A percentile compares a stretch with the other conserved stretches of the same genome.
Evolutionary conservation across 2,888 invertebrate genomes (phyloP).

Genomic region (Chirona hameri): DNA sequence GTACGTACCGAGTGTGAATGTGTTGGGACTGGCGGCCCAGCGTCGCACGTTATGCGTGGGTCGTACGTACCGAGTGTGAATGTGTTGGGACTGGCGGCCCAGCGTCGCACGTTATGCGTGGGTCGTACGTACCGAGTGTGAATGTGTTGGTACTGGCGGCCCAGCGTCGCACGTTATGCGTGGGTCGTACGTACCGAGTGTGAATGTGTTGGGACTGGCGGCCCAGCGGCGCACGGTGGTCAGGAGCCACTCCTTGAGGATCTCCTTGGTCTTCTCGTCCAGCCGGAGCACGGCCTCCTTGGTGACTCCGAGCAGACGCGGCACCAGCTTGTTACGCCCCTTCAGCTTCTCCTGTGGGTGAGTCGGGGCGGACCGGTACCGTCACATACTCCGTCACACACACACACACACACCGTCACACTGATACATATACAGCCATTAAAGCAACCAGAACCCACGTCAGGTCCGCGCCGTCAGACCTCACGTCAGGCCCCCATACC

Average conservation of each 20-base stretch:
- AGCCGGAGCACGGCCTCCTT: constrained; percentile 97
- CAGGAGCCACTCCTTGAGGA: constrained; percentile 94
- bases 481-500: no score
- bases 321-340: constrained; percentile 97
- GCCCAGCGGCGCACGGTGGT: constrained; percentile 98
- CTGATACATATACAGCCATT: no score
- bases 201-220: constrained; percentile 97
- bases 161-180: no score
- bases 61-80: no score
- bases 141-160: no score
- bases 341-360: constrained; percentile 78
- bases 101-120: constrained; percentile 52
- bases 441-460: no score
- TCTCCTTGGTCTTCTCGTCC: constrained; percentile 97
- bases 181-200: constrained; percentile 55
- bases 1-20: constrained; percentile 70
- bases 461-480: no score
- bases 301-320: constrained; percentile 92
- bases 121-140: no score
- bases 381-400: no score
- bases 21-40: constrained; percentile 98
- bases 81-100: no score
- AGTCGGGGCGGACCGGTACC: no score
- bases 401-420: no score
- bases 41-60: constrained; percentile 95